phyloP scores from a whole-genome alignment of 2,113 vertebrate species.

The Myocastor coypus region DNA sequence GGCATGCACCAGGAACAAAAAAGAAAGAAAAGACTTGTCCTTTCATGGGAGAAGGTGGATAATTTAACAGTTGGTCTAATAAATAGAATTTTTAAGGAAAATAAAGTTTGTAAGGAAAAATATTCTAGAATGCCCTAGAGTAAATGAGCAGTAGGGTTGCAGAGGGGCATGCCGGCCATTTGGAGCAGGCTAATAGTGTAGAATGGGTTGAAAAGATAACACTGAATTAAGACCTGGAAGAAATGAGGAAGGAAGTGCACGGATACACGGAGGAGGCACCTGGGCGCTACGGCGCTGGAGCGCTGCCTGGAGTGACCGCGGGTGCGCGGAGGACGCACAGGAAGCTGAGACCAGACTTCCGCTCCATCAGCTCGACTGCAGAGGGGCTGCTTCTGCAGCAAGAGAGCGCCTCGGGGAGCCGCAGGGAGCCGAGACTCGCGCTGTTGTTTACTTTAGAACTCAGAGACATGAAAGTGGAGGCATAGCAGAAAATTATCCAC shows the following conservation, averaged over 20 bases:
- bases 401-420: not conserved
- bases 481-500: not conserved
- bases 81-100: not conserved
- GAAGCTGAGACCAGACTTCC: not conserved
- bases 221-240: not conserved
- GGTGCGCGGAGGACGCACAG: too few species aligned
- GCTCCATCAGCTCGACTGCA: not conserved
- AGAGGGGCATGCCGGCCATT: not conserved
- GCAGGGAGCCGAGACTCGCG: not conserved
- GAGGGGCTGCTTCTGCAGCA: not conserved
- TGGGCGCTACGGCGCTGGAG: not conserved
- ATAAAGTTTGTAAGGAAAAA: too few species aligned
- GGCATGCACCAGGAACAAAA: not conserved
- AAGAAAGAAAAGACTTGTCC: not conserved
- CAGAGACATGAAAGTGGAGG: not conserved
- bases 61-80: not conserved
- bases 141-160: not conserved
- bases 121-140: not conserved
- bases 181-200: not conserved
- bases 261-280: not conserved
- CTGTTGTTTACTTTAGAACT: not conserved
- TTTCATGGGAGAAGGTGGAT: not conserved
- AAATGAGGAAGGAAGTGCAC: not conserved
- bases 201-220: not conserved
- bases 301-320: not conserved